Base-by-base conservation (phyloP, 2,797 vertebrate species). In the Gymnoscopelus microlampas region DNA sequence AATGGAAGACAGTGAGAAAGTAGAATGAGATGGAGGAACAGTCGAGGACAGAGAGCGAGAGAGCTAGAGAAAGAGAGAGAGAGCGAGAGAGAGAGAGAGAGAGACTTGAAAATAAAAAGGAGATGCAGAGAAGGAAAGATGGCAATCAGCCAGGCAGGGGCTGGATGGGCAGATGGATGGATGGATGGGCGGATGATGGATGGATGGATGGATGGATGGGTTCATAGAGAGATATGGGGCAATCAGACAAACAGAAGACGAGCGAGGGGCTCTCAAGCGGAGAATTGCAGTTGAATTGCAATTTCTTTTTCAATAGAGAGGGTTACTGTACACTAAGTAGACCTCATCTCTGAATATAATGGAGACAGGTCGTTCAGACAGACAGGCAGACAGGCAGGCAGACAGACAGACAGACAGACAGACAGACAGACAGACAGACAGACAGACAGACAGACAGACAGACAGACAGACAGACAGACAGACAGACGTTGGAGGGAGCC, bases 221-320 rank as follows among this genome's bases (percentile, higher is more conserved):
- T 71, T 54, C 47, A 15, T 14, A 53, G 60, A 54, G 61, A 70
- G 79, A 68, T 65, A 53, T 11, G 49, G 53, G 60, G 67, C 67
- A 66, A 70, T 71, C 70, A 70, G 77, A 71, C 1, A 48, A 70
- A 66, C 50, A 1, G 19, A 51, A 51, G 65, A 14, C 50, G 51
- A 71, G 56, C 3, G 67, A 60, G 60, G 73, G 66, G 81, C 82
- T 81, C 69, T 82, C 63, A 74, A 78, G 69, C 57, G 12, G 48
- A 77, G 68, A 82, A 72, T 14, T 58, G 64, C 39, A 63, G 69
- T 77, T 83, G 70, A 84, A 85, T 81, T 82, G 68, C 57, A 80
- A 83, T 86, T 77, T 81, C 58, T 78, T 84, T 70, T 81, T 70
- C 80, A 60, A 77, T 58, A 54, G 53, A 58, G 50, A 6, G 3